Conservation (phyloP, 2,888 invertebrate genomes). For the Choristoneura rosaceana region DNA sequence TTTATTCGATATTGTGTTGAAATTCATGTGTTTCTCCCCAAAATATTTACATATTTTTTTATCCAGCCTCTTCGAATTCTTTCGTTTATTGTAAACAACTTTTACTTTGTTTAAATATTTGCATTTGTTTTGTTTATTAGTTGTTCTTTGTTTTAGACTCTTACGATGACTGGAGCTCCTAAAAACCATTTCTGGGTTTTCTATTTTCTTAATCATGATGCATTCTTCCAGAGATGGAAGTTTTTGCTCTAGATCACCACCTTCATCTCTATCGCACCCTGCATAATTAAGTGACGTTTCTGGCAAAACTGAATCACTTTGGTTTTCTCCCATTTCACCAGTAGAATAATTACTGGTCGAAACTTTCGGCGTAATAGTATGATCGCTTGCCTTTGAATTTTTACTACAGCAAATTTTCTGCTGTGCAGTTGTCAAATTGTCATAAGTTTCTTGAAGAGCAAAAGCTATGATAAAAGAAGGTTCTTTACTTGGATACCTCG, state of each 20-base stretch:
- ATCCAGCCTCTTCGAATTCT: constrained; percentile 47
- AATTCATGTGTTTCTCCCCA: constrained; percentile 46
- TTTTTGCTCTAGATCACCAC: constrained; percentile 44
- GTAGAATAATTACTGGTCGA: constrained; percentile 51
- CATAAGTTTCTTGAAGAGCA: constrained; percentile 55
- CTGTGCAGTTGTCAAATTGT: constrained; percentile 51
- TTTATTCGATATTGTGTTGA: constrained; percentile 50
- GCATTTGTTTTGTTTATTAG: constrained; percentile 44
- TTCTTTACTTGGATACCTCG: constrained; percentile 46
- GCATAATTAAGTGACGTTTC: constrained; percentile 45
- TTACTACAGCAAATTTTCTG: constrained; percentile 51
- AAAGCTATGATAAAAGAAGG: constrained; percentile 58
- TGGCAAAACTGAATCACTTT: constrained; percentile 38
- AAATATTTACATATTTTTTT: constrained; percentile 52
- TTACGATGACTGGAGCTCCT: constrained; percentile 47
- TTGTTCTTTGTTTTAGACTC: constrained; percentile 45
- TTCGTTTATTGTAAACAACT: constrained; percentile 58
- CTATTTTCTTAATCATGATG: constrained; percentile 42
- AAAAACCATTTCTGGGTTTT: constrained; percentile 50
- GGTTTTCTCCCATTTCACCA: constrained; percentile 41
- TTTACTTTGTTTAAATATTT: constrained; percentile 51
- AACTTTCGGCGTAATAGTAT: constrained; percentile 49
- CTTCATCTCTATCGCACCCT: constrained; percentile 43
- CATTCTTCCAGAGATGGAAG: constrained; percentile 41
- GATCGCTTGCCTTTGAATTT: constrained; percentile 46